Evolutionary conservation across 2,888 invertebrate genomes (phyloP).

Genomic region (Trimorus sp.): DNA sequence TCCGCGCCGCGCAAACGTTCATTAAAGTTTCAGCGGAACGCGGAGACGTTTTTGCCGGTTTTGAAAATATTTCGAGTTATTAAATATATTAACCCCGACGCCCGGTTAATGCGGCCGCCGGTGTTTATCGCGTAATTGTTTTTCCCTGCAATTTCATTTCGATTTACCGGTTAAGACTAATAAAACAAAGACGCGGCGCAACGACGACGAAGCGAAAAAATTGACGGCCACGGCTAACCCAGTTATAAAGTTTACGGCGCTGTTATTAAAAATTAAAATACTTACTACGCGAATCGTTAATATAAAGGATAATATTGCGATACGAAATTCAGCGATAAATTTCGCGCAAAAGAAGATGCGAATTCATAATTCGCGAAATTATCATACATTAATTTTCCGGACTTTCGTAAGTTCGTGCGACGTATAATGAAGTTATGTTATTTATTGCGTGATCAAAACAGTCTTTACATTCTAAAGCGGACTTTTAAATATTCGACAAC

Average conservation of each 20-base stretch:
- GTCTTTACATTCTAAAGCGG: no score
- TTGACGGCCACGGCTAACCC: conserved; percentile 37
- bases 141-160: conserved; percentile 14
- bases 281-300: conserved; percentile 50
- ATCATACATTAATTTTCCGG: conserved; percentile 35
- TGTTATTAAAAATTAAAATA: conserved; percentile 60
- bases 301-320: conserved; percentile 46
- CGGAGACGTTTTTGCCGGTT: conserved; percentile 4
- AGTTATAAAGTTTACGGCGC: conserved; percentile 49
- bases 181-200: conserved; percentile 19
- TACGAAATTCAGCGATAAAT: conserved; percentile 47
- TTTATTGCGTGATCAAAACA: no score
- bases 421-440: no score
- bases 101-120: neutral
- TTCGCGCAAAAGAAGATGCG: conserved; percentile 18
- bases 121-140: conserved; percentile 33
- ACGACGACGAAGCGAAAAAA: conserved; percentile 35
- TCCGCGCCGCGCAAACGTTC: conserved; percentile 16
- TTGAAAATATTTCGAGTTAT: conserved; percentile 23
- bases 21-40: conserved; percentile 25
- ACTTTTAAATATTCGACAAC: no score
- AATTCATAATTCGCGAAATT: conserved; percentile 44
- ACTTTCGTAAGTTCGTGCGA: neutral
- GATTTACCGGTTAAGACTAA: conserved; percentile 20
- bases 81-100: conserved; percentile 16